Base-by-base conservation (phyloP, 2,888 invertebrate genomes). In the Tachystola acroxantha region DNA sequence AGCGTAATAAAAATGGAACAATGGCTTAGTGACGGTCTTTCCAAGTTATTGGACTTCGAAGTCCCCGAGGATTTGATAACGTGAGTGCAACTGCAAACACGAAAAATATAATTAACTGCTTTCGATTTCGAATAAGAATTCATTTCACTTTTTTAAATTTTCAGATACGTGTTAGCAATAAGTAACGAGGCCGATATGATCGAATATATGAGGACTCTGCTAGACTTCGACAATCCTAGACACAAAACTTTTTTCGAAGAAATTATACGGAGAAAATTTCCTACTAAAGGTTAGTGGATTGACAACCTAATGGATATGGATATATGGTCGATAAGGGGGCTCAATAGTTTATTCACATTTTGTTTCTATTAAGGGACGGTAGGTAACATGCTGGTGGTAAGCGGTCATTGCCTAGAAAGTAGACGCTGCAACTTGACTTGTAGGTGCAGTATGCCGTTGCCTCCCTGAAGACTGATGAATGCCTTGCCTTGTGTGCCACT, bases 181-280 rank as follows among this genome's bases (percentile, higher is more conserved):
- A 89, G 92, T 54, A 90, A 90, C 57, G 90, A 91, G 37, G 80
- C 86, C 40, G 95, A 94, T 56, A 84, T 95, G 32, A 92, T 93
- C 51, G 93, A 94, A 40, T 95, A 95, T 57, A 91, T 96, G 74
- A 89, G 89, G 52, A 92, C 92, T 32, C 79, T 96, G 31, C 64
- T 96, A 1, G 91, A 94, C 68, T 89, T 88, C 43, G 89, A 88
- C 34, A 90, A 91, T 51, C 76, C 89, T 3, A 89, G 90, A 38
- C 94, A 95, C 61, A 88, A 89, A 39, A 78, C 88, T 32, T 94
- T 95, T 61, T 85, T 92, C 31, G 56, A 78, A 4, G 91, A 93
- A 10, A 73, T 93, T 12, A 74, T 86, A 10, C 88, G 88, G 38
- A 82, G 79, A 48, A 76, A 88, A 31, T 88, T 89, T 71, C 86